Evolutionary conservation across 2,113 vertebrate species (phyloP), one percentile per base, ranked within the genome.

Genomic region (Cynopterus brachyotis): DNA sequence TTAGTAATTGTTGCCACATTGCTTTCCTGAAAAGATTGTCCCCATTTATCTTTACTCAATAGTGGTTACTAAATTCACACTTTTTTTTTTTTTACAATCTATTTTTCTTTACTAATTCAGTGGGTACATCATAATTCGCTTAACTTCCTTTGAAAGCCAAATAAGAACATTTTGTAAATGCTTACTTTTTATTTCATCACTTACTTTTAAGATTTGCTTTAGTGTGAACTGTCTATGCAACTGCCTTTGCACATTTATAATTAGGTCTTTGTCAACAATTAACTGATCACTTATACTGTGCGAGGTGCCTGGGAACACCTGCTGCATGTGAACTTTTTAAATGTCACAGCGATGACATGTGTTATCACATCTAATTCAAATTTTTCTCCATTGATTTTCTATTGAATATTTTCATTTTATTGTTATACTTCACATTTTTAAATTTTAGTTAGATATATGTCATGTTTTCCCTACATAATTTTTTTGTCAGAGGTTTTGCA

Each of bases 401-500:
- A 37, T 11, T 69, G 42, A 88, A 55, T 88, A 81, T 20, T 88
- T 91, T 55, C n/a, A 55, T 92, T 92, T 62, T 55, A 82, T 26
- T 53, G 37, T 69, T 78, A 67, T 6, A 75, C 8, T 9, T 53
- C 92, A 69, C n/a, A 13, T 69, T 87, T 84, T 80, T 28, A 72
- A 87, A 85, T 89, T 66, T 10, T 5, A 37, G 7, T 53, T 42
- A 79, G 69, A 89, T 53, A 55, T 86, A 7, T 50, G 28, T 62
- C 40, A n/a, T 81, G 59, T 28, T 91, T 82, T 86, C 24, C 12
- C n/a, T n/a, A 13, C 2, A 24, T 47, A 10, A 45, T 9, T 94
- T 95, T 95, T 91, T 79, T 53, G 22, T 70, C 53, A 30, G n/a
- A 53, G 47, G 35, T 92, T 83, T 93, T 87, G 62, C 89, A 67